phyloP scores from a whole-genome alignment of 2,797 vertebrate genomes.

The Centropyge bicolor region DNA sequence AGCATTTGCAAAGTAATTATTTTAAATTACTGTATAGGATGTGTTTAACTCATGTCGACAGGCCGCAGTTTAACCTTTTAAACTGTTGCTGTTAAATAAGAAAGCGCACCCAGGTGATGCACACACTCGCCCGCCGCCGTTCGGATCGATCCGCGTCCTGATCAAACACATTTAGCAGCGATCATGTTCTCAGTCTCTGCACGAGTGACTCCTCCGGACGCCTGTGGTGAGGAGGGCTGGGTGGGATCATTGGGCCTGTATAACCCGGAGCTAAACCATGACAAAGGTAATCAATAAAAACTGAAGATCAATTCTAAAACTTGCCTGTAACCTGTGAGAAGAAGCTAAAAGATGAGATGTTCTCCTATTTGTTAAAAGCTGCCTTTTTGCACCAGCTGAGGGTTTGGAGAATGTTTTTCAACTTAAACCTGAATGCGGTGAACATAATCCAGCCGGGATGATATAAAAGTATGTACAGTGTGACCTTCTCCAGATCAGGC shows the following conservation, averaged over 20 bases:
- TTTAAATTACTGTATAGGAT: background rate
- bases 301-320: background rate
- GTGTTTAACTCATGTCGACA: background rate
- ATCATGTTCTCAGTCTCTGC: background rate
- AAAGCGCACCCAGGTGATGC: background rate
- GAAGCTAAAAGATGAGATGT: background rate
- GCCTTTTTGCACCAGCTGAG: background rate
- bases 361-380: background rate
- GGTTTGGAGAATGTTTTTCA: background rate
- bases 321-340: background rate
- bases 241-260: background rate
- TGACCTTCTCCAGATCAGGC: background rate
- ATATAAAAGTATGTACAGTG: background rate
- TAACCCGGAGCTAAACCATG: background rate
- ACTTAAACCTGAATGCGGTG: background rate
- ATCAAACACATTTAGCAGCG: background rate
- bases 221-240: background rate
- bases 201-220: background rate
- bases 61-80: background rate
- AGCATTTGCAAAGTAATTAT: background rate
- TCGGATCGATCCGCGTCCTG: background rate
- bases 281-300: background rate
- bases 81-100: background rate
- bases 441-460: background rate
- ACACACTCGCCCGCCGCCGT: background rate